Conservation (phyloP, 1,140 invertebrate genomes). For the Conus ventricosus region DNA sequence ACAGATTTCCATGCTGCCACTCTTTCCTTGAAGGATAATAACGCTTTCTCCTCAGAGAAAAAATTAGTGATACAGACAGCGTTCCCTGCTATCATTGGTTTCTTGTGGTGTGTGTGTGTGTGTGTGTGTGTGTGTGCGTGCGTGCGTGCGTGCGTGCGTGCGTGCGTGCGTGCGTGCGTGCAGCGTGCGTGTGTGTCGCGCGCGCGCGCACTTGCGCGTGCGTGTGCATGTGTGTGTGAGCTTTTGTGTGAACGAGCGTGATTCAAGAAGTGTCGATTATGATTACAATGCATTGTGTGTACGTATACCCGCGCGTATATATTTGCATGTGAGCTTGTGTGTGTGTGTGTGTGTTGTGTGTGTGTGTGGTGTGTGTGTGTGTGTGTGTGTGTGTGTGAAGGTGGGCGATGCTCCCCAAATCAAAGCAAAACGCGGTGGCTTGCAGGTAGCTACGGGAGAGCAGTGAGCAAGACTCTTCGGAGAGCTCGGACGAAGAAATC, state of each 20-base stretch:
- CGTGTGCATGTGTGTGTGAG: neutral
- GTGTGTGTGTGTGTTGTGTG: neutral
- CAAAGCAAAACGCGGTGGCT: neutral
- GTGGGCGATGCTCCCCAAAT: too few relatives aligned
- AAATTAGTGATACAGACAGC: too few relatives aligned
- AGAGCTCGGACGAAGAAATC: conserved; percentile 71
- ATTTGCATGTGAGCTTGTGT: too few relatives aligned
- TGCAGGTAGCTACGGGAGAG: conserved; percentile 69
- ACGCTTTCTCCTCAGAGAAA: too few relatives aligned
- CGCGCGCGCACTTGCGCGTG: too few relatives aligned
- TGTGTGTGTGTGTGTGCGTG: neutral
- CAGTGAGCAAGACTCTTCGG: conserved; percentile 69
- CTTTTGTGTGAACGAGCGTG: neutral
- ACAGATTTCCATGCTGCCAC: too few relatives aligned
- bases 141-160: neutral
- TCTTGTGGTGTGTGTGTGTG: neutral
- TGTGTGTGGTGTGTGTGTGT: neutral
- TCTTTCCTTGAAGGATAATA: too few relatives aligned
- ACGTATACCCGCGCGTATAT: neutral
- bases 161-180: neutral
- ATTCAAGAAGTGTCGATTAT: too few relatives aligned
- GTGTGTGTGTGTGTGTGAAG: neutral
- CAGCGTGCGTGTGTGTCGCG: too few relatives aligned
- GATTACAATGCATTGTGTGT: too few relatives aligned
- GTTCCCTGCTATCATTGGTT: too few relatives aligned